A percentile compares a stretch with the other conserved stretches of the same genome.
Evolutionary conservation across 37 sponge, comb jelly and placozoan species (phyloP).

Genomic region (Corticium candelabrum): DNA sequence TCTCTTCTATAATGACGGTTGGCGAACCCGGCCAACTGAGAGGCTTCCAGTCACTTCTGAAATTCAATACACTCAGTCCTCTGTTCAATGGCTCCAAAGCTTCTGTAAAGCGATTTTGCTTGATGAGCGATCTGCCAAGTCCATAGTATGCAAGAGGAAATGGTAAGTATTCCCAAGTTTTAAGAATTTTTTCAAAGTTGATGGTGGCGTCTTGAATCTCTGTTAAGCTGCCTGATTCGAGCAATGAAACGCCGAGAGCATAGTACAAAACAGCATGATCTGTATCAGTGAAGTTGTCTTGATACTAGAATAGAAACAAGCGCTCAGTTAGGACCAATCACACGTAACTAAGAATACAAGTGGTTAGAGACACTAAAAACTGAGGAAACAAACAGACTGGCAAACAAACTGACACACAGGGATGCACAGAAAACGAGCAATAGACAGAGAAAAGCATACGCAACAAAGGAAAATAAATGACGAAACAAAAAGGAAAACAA

Average conservation of each 20-base stretch:
- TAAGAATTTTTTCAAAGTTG: not conserved
- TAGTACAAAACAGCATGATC: not conserved
- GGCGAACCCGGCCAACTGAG: not conserved
- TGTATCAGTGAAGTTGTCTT: not conserved
- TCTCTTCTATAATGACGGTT: not conserved
- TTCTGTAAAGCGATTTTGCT: not conserved
- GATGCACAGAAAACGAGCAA: too few relatives aligned
- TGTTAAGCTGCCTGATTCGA: not conserved
- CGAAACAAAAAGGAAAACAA: too few relatives aligned
- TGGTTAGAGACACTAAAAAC: too few relatives aligned
- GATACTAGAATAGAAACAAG: slow-evolving; percentile 1
- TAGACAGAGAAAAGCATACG: too few relatives aligned
- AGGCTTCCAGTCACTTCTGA: not conserved
- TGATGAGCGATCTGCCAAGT: not conserved
- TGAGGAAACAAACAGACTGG: too few relatives aligned
- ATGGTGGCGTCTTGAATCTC: not conserved
- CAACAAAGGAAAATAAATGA: too few relatives aligned
- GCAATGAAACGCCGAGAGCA: not conserved
- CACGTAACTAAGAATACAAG: too few relatives aligned
- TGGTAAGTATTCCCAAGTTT: too few relatives aligned
- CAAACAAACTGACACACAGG: too few relatives aligned
- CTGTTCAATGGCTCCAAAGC: not conserved
- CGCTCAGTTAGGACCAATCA: too few relatives aligned
- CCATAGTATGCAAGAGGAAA: not conserved
- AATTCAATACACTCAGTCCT: not conserved